Evolutionary conservation across 2,113 vertebrate species (phyloP).

Genomic region (Lipophrys pholis): DNA sequence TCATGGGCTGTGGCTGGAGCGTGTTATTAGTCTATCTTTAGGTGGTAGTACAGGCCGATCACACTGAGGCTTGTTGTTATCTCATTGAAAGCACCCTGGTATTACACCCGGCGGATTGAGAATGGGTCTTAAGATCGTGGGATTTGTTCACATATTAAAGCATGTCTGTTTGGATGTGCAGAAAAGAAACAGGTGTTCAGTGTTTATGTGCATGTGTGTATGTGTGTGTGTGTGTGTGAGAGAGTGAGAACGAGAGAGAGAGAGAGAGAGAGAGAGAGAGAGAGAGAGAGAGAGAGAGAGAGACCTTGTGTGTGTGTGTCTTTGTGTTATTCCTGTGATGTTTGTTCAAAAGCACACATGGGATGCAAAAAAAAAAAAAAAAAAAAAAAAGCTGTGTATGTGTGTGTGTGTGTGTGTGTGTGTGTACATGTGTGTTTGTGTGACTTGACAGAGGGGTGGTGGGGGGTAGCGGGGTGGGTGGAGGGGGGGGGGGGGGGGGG

Average conservation of each 20-base stretch:
- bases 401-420: slow-evolving; percentile 41
- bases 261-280: slow-evolving; percentile 15
- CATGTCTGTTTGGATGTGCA: slow-evolving; percentile 74
- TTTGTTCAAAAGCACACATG: slow-evolving; percentile 50
- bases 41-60: slow-evolving; percentile 64
- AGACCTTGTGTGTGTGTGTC: slow-evolving; percentile 25
- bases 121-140: slow-evolving; percentile 80
- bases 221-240: slow-evolving; percentile 12
- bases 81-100: slow-evolving; percentile 72
- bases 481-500: slow-evolving; percentile 63
- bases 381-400: slow-evolving; percentile 47
- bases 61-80: slow-evolving; percentile 75
- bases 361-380: slow-evolving; percentile 61
- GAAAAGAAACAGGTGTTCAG: slow-evolving; percentile 84
- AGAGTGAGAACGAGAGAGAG: slow-evolving; percentile 18
- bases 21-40: slow-evolving; percentile 73
- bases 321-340: slow-evolving; percentile 56
- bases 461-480: slow-evolving; percentile 69
- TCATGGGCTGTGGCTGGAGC: slow-evolving; percentile 66
- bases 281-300: slow-evolving; percentile 19
- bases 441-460: slow-evolving; percentile 69
- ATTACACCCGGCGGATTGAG: slow-evolving; percentile 71
- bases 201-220: slow-evolving; percentile 70
- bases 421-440: slow-evolving; percentile 43
- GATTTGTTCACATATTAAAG: slow-evolving; percentile 80